phyloP scores from a whole-genome alignment of 1,140 invertebrate genomes.

The Orius insidiosus region DNA sequence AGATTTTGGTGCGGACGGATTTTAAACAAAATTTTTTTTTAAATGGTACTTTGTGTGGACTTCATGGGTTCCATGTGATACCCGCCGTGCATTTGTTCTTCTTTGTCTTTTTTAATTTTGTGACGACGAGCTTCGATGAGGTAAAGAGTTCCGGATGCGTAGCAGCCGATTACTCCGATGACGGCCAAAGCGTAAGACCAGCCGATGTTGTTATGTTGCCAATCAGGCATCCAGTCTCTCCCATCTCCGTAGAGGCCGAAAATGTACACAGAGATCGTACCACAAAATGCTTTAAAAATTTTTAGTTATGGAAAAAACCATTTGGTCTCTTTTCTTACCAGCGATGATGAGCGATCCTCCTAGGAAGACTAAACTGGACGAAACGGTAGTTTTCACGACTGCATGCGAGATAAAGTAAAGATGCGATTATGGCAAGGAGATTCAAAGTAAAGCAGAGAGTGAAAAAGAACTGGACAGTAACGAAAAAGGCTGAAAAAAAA shows the following conservation, averaged over 20 bases:
- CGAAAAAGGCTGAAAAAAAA: conserved; percentile 60
- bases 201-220: conserved; percentile 87
- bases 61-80: conserved; percentile 7
- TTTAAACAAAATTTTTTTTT: too few relatives aligned
- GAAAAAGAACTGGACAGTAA: conserved; percentile 82
- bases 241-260: conserved; percentile 82
- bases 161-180: conserved; percentile 41
- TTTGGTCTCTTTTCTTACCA: conserved; percentile 27
- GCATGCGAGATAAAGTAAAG: conserved; percentile 52
- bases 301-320: too few relatives aligned
- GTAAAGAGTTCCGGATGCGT: conserved; percentile 5
- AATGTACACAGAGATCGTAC: conserved; percentile 50
- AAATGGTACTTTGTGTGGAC: too few relatives aligned
- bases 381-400: conserved; percentile 62
- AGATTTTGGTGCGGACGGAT: too few relatives aligned
- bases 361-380: conserved; percentile 46
- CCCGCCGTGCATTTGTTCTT: background rate
- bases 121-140: conserved; percentile 12
- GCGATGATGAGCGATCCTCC: conserved; percentile 49
- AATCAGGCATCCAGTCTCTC: conserved; percentile 90
- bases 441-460: conserved; percentile 66
- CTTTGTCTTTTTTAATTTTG: conserved; percentile 10
- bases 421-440: conserved; percentile 50
- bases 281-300: conserved; percentile 43
- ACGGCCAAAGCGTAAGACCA: conserved; percentile 84